These are phyloP conservation scores for Addax nasomaculatus DNA, from an alignment of 2,113 vertebrate species.

Conservation along the genomic window DNA sequence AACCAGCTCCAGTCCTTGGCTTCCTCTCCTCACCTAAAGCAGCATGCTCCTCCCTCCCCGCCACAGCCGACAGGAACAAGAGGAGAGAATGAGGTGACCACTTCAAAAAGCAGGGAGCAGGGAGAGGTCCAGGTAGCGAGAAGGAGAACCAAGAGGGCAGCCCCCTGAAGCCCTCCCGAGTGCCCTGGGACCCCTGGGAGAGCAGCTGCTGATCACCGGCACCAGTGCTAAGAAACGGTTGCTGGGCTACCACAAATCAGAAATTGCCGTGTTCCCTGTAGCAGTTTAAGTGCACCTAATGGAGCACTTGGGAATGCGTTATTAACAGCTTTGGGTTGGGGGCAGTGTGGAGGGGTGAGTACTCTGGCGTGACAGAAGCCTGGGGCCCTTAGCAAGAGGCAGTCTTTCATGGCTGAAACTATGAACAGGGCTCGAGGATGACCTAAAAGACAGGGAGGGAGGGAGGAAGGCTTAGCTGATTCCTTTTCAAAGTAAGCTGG, in stretches of 20 bases:
- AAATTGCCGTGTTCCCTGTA: conserved; percentile 8
- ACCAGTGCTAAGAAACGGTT: conserved; percentile 62
- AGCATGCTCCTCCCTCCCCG: not conserved
- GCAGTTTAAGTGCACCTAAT: conserved; percentile 43
- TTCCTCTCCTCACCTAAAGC: conserved; percentile 24
- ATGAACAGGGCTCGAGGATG: not conserved
- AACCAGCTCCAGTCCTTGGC: conserved; percentile 70
- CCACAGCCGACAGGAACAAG: not conserved
- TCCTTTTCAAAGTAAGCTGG: not conserved
- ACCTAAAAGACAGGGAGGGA: not conserved
- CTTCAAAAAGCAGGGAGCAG: not conserved
- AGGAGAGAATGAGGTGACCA: not conserved
- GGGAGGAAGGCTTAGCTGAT: not conserved
- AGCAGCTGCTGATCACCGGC: not conserved
- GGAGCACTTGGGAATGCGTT: conserved; percentile 62
- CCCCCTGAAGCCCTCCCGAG: not conserved
- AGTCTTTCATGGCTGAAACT: not conserved
- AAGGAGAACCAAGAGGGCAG: not conserved
- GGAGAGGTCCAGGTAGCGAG: not conserved
- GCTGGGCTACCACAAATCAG: conserved; percentile 44
- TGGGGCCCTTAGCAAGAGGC: not conserved
- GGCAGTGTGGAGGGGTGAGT: not conserved
- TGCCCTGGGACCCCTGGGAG: conserved; percentile 2
- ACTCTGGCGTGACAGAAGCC: not conserved
- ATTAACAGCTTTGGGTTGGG: conserved; percentile 31